phyloP scores from a whole-genome alignment of 2,888 invertebrate species.

The Ophion obscuratus region DNA sequence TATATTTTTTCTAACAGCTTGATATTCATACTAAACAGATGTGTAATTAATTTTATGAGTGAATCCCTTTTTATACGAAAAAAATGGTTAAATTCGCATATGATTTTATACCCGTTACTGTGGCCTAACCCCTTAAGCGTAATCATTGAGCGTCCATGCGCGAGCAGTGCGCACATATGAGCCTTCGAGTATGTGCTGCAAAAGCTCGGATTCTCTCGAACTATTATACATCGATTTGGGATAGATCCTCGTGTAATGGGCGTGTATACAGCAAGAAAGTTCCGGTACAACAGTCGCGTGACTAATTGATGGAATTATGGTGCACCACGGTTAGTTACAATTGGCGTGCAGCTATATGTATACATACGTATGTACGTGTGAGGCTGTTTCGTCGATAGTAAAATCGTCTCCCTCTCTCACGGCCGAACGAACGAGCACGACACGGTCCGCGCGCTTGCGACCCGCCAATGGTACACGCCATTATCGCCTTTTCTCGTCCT shows the following conservation, averaged over 20 bases:
- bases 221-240: neutral
- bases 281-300: slow-evolving; percentile 60
- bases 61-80: no score
- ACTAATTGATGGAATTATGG: slow-evolving; percentile 60
- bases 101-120: no score
- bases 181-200: neutral
- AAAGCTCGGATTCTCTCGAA: neutral
- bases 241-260: neutral
- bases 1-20: no score
- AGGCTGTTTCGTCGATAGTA: slow-evolving; percentile 11
- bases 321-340: slow-evolving; percentile 23
- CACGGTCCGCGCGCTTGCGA: slow-evolving; percentile 48
- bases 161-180: neutral
- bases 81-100: no score
- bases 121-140: neutral
- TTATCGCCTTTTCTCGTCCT: slow-evolving; percentile 36
- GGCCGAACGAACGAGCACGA: neutral
- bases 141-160: neutral
- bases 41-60: no score
- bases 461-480: slow-evolving; percentile 45
- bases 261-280: slow-evolving; percentile 11
- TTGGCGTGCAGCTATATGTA: slow-evolving; percentile 20
- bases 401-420: neutral
- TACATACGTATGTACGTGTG: neutral
- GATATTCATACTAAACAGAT: no score